Percentiles rank a stretch among this genome's conserved stretches.
Evolutionary conservation across 2,888 invertebrate species (phyloP).

Genomic region (Dioctria linearis): DNA sequence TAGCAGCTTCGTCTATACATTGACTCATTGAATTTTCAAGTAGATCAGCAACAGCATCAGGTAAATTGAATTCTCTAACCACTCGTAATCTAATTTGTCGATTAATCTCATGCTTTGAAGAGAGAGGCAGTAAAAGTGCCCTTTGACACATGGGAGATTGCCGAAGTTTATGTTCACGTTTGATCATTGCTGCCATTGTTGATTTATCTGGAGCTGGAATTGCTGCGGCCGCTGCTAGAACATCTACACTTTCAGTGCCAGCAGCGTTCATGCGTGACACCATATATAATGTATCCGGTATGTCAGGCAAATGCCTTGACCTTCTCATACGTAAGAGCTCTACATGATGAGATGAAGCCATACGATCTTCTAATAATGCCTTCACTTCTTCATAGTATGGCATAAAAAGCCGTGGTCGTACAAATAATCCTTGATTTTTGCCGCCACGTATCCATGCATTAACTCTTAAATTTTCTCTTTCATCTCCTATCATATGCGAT

Average conservation of each 20-base stretch:
- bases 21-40: slow-evolving; percentile 74
- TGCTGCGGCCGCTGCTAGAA: slow-evolving; percentile 77
- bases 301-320: slow-evolving; percentile 83
- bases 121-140: slow-evolving; percentile 82
- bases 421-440: slow-evolving; percentile 80
- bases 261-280: slow-evolving; percentile 71
- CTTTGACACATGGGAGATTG: slow-evolving; percentile 85
- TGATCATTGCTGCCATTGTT: slow-evolving; percentile 84
- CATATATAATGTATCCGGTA: slow-evolving; percentile 96
- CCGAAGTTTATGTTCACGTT: slow-evolving; percentile 87
- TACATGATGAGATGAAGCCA: slow-evolving; percentile 80
- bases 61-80: slow-evolving; percentile 94
- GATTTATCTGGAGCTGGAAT: slow-evolving; percentile 84
- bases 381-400: slow-evolving; percentile 97
- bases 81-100: slow-evolving; percentile 88
- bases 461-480: slow-evolving; percentile 76
- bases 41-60: slow-evolving; percentile 88
- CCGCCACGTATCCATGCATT: slow-evolving; percentile 87
- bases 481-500: slow-evolving; percentile 87
- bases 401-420: slow-evolving; percentile 91
- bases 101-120: slow-evolving; percentile 83
- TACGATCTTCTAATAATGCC: slow-evolving; percentile 86
- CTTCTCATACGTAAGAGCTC: slow-evolving; percentile 80
- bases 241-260: slow-evolving; percentile 75
- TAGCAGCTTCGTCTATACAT: slow-evolving; percentile 63